Evolutionary conservation across 1,140 invertebrate genomes (phyloP).

Genomic region (Caerostris extrusa): DNA sequence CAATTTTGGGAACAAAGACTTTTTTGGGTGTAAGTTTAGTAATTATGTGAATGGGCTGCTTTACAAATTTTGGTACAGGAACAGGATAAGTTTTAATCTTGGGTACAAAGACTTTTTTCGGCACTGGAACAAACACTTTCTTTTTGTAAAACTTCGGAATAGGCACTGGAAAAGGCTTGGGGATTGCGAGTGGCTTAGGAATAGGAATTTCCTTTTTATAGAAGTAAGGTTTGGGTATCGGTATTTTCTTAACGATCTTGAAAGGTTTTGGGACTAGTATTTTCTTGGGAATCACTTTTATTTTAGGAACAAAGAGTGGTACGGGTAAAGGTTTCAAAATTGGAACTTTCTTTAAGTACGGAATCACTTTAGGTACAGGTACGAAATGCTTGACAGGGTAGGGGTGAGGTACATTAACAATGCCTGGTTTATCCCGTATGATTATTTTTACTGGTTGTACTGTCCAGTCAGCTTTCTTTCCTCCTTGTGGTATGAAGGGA

Average conservation of each 20-base stretch:
- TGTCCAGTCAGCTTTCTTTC: slow-evolving; percentile 69
- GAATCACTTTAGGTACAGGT: slow-evolving; percentile 62
- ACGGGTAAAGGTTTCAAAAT: slow-evolving; percentile 70
- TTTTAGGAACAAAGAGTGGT: slow-evolving; percentile 65
- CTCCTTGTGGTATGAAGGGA: slow-evolving; percentile 30
- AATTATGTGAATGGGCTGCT: slow-evolving; percentile 62
- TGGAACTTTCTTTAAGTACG: slow-evolving; percentile 65
- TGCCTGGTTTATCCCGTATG: slow-evolving; percentile 70
- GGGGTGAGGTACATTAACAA: slow-evolving; percentile 59
- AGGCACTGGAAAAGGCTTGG: slow-evolving; percentile 73
- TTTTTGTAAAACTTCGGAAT: slow-evolving; percentile 72
- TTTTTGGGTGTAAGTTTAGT: slow-evolving; percentile 64
- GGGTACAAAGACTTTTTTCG: slow-evolving; percentile 59
- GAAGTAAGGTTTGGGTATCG: slow-evolving; percentile 66
- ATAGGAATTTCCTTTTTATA: slow-evolving; percentile 57
- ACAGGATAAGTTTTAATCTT: slow-evolving; percentile 58
- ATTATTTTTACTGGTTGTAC: slow-evolving; percentile 72
- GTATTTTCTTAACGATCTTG: slow-evolving; percentile 61
- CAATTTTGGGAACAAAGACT: slow-evolving; percentile 35
- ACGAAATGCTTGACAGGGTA: slow-evolving; percentile 63
- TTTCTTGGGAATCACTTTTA: slow-evolving; percentile 64
- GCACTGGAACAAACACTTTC: slow-evolving; percentile 50
- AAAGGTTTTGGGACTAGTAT: slow-evolving; percentile 56
- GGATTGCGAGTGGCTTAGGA: slow-evolving; percentile 56
- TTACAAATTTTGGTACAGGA: slow-evolving; percentile 62